These are phyloP conservation scores for Cephalotes varians DNA, from an alignment of 2,888 invertebrate genomes.

Conservation along the genomic window DNA sequence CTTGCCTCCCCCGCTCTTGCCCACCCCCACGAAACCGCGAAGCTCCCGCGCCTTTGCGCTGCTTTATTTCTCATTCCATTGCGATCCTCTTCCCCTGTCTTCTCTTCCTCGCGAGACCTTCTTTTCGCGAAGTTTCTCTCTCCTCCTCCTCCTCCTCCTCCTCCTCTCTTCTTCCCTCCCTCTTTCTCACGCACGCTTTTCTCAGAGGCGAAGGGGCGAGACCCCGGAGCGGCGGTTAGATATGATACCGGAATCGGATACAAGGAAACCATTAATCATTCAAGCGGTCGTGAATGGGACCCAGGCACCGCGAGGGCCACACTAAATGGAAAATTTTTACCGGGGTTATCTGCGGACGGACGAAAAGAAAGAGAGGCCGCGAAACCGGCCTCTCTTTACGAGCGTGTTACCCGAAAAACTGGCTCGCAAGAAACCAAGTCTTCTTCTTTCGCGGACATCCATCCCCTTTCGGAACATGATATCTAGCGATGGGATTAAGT, in stretches of 20 bases:
- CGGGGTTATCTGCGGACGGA: conserved; percentile 68
- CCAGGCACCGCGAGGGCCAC: conserved; percentile 10
- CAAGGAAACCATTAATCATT: conserved; percentile 79
- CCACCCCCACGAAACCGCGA: not conserved
- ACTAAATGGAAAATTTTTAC: conserved; percentile 77
- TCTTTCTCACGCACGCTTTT: conserved; percentile 4
- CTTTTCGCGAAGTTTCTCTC: conserved; percentile 16
- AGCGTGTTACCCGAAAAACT: too few relatives aligned
- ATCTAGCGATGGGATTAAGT: too few relatives aligned
- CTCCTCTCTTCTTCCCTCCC: not conserved
- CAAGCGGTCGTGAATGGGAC: conserved; percentile 53
- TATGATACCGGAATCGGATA: conserved; percentile 80
- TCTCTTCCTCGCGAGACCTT: conserved; percentile 34
- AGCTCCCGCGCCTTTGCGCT: not conserved
- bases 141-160: conserved; percentile 10
- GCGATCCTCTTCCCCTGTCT: not conserved
- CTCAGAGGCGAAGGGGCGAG: conserved; percentile 43
- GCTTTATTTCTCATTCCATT: conserved; percentile 19
- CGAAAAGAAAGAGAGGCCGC: not conserved
- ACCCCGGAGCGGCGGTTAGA: conserved; percentile 51
- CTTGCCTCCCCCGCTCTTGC: not conserved
- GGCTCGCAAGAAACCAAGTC: too few relatives aligned
- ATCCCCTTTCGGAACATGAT: not conserved
- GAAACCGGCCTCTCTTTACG: not conserved
- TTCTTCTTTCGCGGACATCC: not conserved